Evolutionary conservation across 2,113 vertebrate species (phyloP), one percentile per base, ranked within the genome.

Genomic region (Gymnarchus niloticus): DNA sequence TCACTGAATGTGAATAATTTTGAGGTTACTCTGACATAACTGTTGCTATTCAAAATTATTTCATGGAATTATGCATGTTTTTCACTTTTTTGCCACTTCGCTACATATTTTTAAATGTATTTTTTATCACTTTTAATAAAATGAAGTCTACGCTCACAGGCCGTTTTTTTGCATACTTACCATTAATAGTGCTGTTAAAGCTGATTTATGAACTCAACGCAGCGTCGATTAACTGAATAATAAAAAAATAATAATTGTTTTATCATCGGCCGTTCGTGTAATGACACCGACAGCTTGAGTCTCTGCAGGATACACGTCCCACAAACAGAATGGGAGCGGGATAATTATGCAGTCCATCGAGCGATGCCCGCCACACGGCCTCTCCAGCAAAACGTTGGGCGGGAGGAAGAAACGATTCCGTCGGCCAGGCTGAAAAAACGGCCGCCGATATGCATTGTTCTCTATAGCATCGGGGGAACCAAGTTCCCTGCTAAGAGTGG

Each of bases 201-300:
- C 57, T 49, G 14, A 61, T 83, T 82, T 25, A 33, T 33, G 49
- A 81, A 61, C 57, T 1, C 23, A 61, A 61, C 57, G 23, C 57
- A 14, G 23, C 46, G 12, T 52, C 49, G 3, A 52, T 52, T 28
- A 81, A n/a, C n/a, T 8, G 49, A 81, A 81, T 83, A 54, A 82
- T 83, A 83, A 51, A 56, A 83, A 19, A 56, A 56, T 41, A 56
- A 57, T 83, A 25, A 86, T 78, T 57, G 52, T 65, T 84, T 85
- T 57, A 28, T 77, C 37, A 54, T 78, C 37, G 23, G 69, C 54
- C 33, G 73, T 46, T 56, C 52, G 33, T 84, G 61, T 5, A 37
- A 73, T 48, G 48, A 51, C 83, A 84, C 2, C 44, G 82, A 59
- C 82, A 73, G 46, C 61, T 69, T 76, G 69, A 85, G 84, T 85